These are phyloP conservation scores for Fulica atra DNA, from an alignment of 2,113 vertebrate genomes.

Conservation along the genomic window DNA sequence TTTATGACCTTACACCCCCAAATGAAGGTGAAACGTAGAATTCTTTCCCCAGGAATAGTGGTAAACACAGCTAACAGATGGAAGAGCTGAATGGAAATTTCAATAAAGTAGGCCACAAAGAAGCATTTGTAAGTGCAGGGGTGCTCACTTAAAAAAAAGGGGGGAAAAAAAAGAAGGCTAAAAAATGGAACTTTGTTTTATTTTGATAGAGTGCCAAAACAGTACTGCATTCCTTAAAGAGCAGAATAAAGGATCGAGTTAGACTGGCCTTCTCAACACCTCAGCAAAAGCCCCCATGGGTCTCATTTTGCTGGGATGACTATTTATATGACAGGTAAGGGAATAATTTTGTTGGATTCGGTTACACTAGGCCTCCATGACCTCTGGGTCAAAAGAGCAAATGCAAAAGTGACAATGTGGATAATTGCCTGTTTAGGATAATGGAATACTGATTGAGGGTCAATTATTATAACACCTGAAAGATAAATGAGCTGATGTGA, in stretches of 20 bases:
- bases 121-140: conserved; percentile 82
- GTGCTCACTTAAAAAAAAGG: conserved; percentile 58
- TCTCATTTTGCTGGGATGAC: conserved; percentile 87
- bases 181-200: conserved; percentile 87
- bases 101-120: conserved; percentile 86
- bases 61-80: conserved; percentile 85
- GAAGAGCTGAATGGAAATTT: conserved; percentile 85
- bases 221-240: conserved; percentile 82
- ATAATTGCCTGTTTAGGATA: conserved; percentile 94
- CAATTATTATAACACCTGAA: conserved; percentile 88
- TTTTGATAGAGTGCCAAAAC: conserved; percentile 84
- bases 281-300: conserved; percentile 85
- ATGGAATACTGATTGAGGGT: conserved; percentile 92
- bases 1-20: conserved; percentile 84
- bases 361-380: conserved; percentile 87
- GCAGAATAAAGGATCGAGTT: conserved; percentile 83
- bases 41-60: conserved; percentile 81
- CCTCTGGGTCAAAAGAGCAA: conserved; percentile 88
- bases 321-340: conserved; percentile 88
- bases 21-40: conserved; percentile 82
- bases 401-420: conserved; percentile 95
- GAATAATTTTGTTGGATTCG: conserved; percentile 85
- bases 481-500: conserved; percentile 83
- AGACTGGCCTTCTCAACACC: conserved; percentile 85
- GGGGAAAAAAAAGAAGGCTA: background rate